Conservation (phyloP, 2,888 invertebrate genomes). For the Clusia tigrina region DNA sequence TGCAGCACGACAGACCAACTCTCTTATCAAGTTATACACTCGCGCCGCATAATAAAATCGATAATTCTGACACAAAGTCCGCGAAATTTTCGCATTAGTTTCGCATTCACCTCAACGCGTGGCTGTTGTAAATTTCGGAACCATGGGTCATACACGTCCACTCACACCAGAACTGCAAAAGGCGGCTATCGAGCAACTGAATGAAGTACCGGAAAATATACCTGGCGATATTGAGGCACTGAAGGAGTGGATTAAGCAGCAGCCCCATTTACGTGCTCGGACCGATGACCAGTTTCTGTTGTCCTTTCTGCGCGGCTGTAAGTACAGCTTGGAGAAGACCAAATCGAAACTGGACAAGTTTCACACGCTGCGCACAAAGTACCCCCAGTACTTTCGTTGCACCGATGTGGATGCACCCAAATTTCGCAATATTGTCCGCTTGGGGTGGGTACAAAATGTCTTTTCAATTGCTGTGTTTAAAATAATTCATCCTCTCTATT, state of each 20-base stretch:
- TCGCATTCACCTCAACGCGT: no score
- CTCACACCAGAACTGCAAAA: conserved; percentile 44
- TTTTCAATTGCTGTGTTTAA: background rate
- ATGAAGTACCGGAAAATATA: conserved; percentile 62
- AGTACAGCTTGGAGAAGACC: conserved; percentile 71
- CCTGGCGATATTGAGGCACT: conserved; percentile 60
- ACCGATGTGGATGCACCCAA: conserved; percentile 52
- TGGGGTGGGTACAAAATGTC: conserved; percentile 46
- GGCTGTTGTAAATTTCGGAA: no score
- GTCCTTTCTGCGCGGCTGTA: conserved; percentile 72
- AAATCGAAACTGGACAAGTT: conserved; percentile 71
- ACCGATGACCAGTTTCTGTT: conserved; percentile 69
- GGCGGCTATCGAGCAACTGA: conserved; percentile 63
- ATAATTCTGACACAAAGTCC: no score
- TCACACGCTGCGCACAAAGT: conserved; percentile 64
- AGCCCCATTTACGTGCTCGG: conserved; percentile 63
- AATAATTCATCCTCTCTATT: background rate
- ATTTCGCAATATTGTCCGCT: conserved; percentile 42
- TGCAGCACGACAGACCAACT: no score
- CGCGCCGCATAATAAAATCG: no score
- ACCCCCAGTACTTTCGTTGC: conserved; percentile 51
- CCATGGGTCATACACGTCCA: conserved; percentile 40
- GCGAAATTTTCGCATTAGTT: no score
- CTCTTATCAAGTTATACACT: no score
- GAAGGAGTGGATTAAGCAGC: conserved; percentile 66